Conservation (phyloP, 2,888 invertebrate genomes). For the Lissonota sp. region DNA sequence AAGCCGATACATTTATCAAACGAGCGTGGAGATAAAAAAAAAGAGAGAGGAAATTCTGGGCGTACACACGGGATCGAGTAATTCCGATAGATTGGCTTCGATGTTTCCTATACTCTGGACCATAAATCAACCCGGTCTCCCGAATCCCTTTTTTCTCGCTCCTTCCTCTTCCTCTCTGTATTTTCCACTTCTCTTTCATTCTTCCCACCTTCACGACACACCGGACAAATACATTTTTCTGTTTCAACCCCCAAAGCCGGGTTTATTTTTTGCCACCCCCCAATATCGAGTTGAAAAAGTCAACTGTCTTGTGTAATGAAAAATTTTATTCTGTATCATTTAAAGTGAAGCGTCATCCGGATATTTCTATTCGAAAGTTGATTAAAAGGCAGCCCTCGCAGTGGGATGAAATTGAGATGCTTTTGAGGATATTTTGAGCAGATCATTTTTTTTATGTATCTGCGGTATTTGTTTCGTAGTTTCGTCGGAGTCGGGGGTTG, state of each 20-base stretch:
- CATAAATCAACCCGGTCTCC: slow-evolving; percentile 63
- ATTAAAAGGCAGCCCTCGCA: too few relatives aligned
- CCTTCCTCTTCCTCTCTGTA: slow-evolving; percentile 36
- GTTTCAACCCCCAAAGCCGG: slow-evolving; percentile 21
- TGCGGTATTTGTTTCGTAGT: too few relatives aligned
- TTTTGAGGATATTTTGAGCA: too few relatives aligned
- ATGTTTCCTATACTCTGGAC: slow-evolving; percentile 63
- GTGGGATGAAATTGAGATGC: too few relatives aligned
- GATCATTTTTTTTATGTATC: too few relatives aligned
- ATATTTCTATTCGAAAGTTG: too few relatives aligned
- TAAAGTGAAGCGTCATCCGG: too few relatives aligned
- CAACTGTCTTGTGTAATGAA: neutral
- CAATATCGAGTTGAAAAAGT: neutral
- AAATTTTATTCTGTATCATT: too few relatives aligned
- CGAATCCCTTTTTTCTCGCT: slow-evolving; percentile 36
- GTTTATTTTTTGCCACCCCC: neutral
- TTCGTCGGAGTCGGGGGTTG: too few relatives aligned
- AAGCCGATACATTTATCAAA: slow-evolving; percentile 57
- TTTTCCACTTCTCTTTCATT: slow-evolving; percentile 33
- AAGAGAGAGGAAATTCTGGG: slow-evolving; percentile 61
- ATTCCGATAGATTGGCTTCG: slow-evolving; percentile 76
- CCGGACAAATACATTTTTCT: neutral
- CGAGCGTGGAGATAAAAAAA: slow-evolving; percentile 18
- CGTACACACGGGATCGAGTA: slow-evolving; percentile 68
- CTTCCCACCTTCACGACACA: neutral